Evolutionary conservation across 2,888 invertebrate genomes (phyloP), one percentile per base, ranked within the genome.

Genomic region (Erpobdella octoculata): DNA sequence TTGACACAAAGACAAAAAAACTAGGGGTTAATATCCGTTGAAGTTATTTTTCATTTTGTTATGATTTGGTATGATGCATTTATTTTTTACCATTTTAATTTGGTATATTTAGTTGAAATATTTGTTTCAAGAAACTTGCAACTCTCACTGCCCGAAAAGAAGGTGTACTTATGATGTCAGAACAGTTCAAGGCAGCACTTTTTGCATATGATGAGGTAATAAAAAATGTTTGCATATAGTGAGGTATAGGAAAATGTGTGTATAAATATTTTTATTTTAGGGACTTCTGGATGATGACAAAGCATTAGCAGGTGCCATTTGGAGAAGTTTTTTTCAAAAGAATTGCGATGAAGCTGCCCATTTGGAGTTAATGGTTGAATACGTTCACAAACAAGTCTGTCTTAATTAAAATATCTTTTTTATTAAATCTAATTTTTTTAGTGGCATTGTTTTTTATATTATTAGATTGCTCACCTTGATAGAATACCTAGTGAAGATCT

Each of bases 101-200:
- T n/a, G n/a, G n/a, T n/a, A n/a, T n/a, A n/a, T n/a, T n/a, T n/a
- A n/a, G n/a, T n/a, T n/a, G n/a, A n/a, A n/a, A n/a, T n/a, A n/a
- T n/a, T n/a, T n/a, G n/a, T n/a, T n/a, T n/a, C n/a, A n/a, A 73
- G 73, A n/a, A 64, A n/a, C 15, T 86, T 58, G 87, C 87, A 35
- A 88, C 88, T 82, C 84, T 87, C 62, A 84, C 88, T 0, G 85
- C 86, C 21, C 59, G 89, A 33, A 86, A 86, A 72, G 85, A 86
- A 72, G 89, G 90, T 82, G 85, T 91, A 0, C 78, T 85, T 38
- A 87, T 87, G 71, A 81, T 92, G 31, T 88, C 89, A 0, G 87
- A 90, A 77, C 91, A 92, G 79, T 90, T 93, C 81, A 89, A 91
- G 84, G 92, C 92, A 0, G 88, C 91, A 6, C 80, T 93, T 18